These are phyloP conservation scores for Ophioninae sp. DNA, from an alignment of 2,888 invertebrate genomes.

Conservation along the genomic window DNA sequence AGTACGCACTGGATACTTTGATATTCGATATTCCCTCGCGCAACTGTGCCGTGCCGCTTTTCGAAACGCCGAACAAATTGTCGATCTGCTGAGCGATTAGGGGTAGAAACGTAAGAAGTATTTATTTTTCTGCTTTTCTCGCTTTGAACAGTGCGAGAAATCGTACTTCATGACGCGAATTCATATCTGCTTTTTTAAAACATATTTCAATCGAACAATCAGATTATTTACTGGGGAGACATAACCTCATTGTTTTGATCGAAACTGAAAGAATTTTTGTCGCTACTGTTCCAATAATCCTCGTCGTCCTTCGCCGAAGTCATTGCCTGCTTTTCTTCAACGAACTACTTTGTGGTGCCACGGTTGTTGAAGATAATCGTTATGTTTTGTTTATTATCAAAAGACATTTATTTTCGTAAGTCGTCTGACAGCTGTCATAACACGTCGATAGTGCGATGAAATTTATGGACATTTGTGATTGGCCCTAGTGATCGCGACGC, in stretches of 20 bases:
- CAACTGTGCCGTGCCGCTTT: constrained; percentile 78
- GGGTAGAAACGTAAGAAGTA: neutral
- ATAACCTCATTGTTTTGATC: constrained; percentile 87
- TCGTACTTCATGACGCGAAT: neutral
- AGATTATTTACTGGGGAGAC: neutral
- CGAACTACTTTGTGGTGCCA: neutral
- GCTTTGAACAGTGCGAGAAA: neutral
- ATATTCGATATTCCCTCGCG: constrained; percentile 77
- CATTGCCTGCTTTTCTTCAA: constrained; percentile 63
- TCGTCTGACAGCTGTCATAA: neutral
- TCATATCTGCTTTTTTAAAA: neutral
- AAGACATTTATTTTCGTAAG: neutral
- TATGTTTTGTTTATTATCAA: neutral
- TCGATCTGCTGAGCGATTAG: constrained; percentile 79
- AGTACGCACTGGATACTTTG: constrained; percentile 70
- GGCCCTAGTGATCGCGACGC: neutral
- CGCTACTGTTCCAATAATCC: constrained; percentile 90
- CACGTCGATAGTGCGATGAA: neutral
- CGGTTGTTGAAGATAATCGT: neutral
- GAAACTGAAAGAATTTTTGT: constrained; percentile 88
- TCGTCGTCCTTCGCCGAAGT: constrained; percentile 83
- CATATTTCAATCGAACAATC: neutral
- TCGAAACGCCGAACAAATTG: constrained; percentile 83
- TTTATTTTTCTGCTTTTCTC: neutral
- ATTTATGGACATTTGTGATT: neutral